Evolutionary conservation across 2,797 vertebrate genomes (phyloP).

Genomic region (Odontamblyopus rebecca): DNA sequence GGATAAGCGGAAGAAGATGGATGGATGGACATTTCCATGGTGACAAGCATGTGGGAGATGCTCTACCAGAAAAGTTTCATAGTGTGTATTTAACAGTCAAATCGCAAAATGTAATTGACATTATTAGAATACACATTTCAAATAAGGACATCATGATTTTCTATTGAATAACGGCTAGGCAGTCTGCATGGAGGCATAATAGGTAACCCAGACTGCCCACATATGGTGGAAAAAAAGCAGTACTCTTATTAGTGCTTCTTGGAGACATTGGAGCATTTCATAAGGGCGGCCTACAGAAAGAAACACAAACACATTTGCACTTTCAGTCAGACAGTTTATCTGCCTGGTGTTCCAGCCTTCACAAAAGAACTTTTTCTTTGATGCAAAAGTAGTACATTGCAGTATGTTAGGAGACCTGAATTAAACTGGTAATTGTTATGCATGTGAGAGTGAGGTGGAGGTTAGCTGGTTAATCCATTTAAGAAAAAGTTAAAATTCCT

Average conservation of each 20-base stretch:
- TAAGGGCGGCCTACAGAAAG: neutral
- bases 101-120: no score
- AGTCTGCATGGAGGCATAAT: neutral
- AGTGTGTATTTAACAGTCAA: no score
- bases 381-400: neutral
- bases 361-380: neutral
- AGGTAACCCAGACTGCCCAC: neutral
- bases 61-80: no score
- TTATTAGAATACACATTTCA: neutral
- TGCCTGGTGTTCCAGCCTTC: neutral
- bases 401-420: neutral
- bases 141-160: neutral
- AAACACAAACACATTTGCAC: neutral
- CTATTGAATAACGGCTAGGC: neutral
- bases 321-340: constrained; percentile 2
- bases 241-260: neutral
- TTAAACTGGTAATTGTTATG: neutral
- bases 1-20: no score
- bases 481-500: no score
- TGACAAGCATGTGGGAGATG: no score
- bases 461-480: neutral
- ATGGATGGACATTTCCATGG: no score
- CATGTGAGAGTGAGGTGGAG: neutral
- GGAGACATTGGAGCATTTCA: neutral
- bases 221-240: neutral